Base-by-base conservation (phyloP, 2,113 vertebrate species). In the Planiliza haematocheilus region DNA sequence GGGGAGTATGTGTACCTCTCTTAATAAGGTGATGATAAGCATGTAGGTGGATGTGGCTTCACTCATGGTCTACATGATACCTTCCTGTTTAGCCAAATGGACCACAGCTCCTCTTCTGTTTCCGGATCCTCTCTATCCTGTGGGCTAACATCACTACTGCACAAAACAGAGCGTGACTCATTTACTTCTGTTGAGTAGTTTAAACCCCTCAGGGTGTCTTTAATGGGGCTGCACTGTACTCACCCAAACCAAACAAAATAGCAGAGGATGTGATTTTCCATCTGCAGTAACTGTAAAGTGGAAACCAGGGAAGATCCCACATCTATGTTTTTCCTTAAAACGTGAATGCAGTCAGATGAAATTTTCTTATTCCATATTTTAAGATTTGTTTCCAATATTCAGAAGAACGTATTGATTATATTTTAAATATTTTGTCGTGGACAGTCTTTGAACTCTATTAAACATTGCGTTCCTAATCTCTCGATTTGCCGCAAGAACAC, bases 121-220 rank as follows among this genome's bases (percentile, higher is more conserved):
- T 90, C 82, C 85, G 34, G 62, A 77, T 67, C 69, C 71, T 78
- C 52, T 92, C 62, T 62, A 67, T 83, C 76, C 82, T 72, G 52
- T 82, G 84, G 59, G 79, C 46, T 81, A 56, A 50, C 18, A 64
- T 48, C 0, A 41, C 61, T 63, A 42, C 66, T 69, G 67, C 59
- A 79, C 36, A 70, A 75, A 70, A 72, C 61, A 70, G 45, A 76
- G 51, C 24, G 13, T 48, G 34, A 16, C 65, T 78, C 65, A 48
- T 74, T 81, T 61, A 69, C 62, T 69, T 81, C 59, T 75, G 45
- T 43, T 76, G 30, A 61, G 74, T 64, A 42, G 51, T 69, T 84
- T 58, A 69, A 88, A 84, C 42, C 82, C 70, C 59, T 59, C 34
- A 24, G 60, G 76, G 66, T 14, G 41, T 78, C 75, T 72, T 80